phyloP scores from a whole-genome alignment of 2,888 invertebrate species.

The Meta bourneti region DNA sequence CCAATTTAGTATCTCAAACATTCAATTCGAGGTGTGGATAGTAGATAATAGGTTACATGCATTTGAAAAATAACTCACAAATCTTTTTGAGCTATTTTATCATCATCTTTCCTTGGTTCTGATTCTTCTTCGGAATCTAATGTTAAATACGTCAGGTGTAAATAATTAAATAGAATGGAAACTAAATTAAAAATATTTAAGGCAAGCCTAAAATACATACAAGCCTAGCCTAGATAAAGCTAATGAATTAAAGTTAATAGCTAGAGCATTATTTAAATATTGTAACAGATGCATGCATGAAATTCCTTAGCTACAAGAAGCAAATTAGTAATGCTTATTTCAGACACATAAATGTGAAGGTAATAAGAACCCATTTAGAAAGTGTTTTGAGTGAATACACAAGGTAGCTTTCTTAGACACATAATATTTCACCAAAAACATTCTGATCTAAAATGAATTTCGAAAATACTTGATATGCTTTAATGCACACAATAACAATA shows the following conservation, averaged over 20 bases:
- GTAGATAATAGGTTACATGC: slow-evolving; percentile 40
- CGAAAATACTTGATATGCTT: no score
- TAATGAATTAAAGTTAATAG: background rate
- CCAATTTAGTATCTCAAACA: no score
- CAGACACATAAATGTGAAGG: no score
- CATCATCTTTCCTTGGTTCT: slow-evolving; percentile 47
- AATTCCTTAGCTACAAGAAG: no score
- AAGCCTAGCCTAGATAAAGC: background rate
- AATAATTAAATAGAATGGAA: background rate
- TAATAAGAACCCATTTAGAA: no score
- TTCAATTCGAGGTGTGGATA: no score
- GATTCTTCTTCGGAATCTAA: slow-evolving; percentile 52
- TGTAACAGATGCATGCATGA: background rate
- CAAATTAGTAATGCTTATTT: background rate
- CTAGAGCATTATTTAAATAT: background rate
- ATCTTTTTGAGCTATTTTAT: slow-evolving; percentile 33
- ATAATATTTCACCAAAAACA: no score
- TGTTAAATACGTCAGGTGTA: slow-evolving; percentile 15
- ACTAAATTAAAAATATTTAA: background rate
- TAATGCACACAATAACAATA: no score
- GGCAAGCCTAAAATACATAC: background rate
- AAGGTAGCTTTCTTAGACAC: no score
- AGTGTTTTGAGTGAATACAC: no score
- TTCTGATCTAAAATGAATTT: no score
- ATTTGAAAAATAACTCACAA: slow-evolving; percentile 62